Evolutionary conservation across 2,113 vertebrate genomes (phyloP), one percentile per base, ranked within the genome.

Genomic region (Penelope pileata): DNA sequence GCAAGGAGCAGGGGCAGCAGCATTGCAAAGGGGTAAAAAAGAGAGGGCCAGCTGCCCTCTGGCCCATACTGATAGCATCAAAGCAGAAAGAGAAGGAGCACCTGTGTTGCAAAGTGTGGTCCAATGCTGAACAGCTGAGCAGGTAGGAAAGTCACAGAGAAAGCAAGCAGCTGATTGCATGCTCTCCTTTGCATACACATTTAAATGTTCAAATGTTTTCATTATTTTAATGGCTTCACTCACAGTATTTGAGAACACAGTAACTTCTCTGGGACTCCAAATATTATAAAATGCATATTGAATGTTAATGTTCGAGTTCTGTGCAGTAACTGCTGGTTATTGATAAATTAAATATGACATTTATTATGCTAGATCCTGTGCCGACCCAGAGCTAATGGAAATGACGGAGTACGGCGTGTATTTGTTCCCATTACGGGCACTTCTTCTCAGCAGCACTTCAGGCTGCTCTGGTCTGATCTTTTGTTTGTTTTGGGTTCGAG

Each of bases 321-420:
- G 26, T 43, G 54, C 66, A 92, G 19, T 15, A 30, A 90, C 81
- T 70, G 68, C 17, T 78, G 23, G 6, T 5, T 43, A 59, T 54
- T 81, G 60, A 81, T 85, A 86, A 90, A 91, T 88, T 93, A 74
- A 27, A 81, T 83, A 58, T 88, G 88, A 90, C 86, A 83, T 90
- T 88, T 83, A 66, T 93, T 83, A 86, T 54, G 30, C 63, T 74
- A 42, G 59, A 80, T 86, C 69, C 54, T 90, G 40, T 51, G 27
- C 70, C 86, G 54, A 81, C 19, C 59, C 17, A 76, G 59, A 83
- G 58, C n/a, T 91, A 89, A 89, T 83, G 83, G 86, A 91, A 83
- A 93, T 90, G 78, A 74, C 7, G 54, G 66, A 30, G 5, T 60
- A 56, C 21, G 60, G 50, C 23, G 66, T 72, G 42, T 78, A 54